Percentiles rank a stretch among this genome's conserved stretches.
These are phyloP conservation scores for Lutraria lutraria DNA, from an alignment of 2,888 invertebrate species.

Conservation along the genomic window DNA sequence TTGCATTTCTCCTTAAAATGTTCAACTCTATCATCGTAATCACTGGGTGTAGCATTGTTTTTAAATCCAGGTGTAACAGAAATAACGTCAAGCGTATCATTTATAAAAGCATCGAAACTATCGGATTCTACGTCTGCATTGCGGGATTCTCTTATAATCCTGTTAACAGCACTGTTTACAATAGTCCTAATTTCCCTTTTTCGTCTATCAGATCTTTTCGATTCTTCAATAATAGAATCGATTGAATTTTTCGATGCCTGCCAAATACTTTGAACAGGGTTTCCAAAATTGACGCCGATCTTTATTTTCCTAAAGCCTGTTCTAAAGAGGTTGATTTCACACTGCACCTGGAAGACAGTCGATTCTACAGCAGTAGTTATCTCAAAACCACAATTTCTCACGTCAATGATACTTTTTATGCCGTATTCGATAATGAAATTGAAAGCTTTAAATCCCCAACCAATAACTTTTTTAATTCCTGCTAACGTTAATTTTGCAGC, in stretches of 20 bases:
- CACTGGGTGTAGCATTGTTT: slow-evolving; percentile 7
- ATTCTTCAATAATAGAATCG: slow-evolving; percentile 35
- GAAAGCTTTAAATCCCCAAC: slow-evolving; percentile 50
- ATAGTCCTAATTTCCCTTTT: slow-evolving; percentile 28
- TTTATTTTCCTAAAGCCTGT: slow-evolving; percentile 49
- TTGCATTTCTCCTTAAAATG: slow-evolving; percentile 49
- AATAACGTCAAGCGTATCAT: slow-evolving; percentile 48
- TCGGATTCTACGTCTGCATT: slow-evolving; percentile 22
- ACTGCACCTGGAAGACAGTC: slow-evolving; percentile 59
- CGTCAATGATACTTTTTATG: slow-evolving; percentile 55
- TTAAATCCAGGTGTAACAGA: slow-evolving; percentile 43
- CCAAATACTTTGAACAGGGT: slow-evolving; percentile 57
- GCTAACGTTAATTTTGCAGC: slow-evolving; percentile 57
- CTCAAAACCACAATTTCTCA: slow-evolving; percentile 65
- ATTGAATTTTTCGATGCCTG: slow-evolving; percentile 59
- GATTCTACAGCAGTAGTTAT: slow-evolving; percentile 47
- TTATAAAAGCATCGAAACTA: slow-evolving; percentile 30
- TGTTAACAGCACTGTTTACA: neutral
- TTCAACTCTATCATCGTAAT: slow-evolving; percentile 49
- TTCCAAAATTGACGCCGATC: slow-evolving; percentile 57
- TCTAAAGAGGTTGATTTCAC: slow-evolving; percentile 62
- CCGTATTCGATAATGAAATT: slow-evolving; percentile 60
- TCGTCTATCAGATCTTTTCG: neutral
- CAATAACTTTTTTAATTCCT: slow-evolving; percentile 57
- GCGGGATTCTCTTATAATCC: slow-evolving; percentile 6